Base-by-base conservation (phyloP, 1,140 invertebrate species). In the Musca domestica region DNA sequence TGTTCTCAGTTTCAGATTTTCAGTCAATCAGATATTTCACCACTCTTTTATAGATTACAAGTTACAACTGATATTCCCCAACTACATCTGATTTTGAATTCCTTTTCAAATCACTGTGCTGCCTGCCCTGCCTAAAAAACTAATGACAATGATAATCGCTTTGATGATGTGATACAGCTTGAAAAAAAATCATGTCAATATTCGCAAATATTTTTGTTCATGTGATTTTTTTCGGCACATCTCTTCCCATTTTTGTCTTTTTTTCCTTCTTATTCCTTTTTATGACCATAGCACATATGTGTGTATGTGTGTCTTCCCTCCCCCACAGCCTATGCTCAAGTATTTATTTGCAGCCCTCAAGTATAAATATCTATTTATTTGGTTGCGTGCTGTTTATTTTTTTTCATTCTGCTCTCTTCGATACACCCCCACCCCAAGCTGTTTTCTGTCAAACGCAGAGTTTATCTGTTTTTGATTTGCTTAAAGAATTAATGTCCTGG, bases 391-490 rank as follows among this genome's bases (percentile, higher is more conserved):
- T 9, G 34, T 41, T 41, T 41, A n/a, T 51, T 58, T 58, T 58
- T 58, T 30, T 9, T 61, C 56, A 12, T 41, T 41, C 27, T 41
- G 2, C 12, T 12, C 6, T 41, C 10, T 41, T 30, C 27, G 9
- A 30, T 4, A 30, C 27, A 41, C 56, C 30, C 56, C 27, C 56
- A 34, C 30, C 4, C 34, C 34, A 41, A 74, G 73, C 2, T 61
- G 56, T 61, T 61, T 73, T 73, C 72, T 77, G 76, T 77, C 76
- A 76, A 77, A 77, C 76, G 74, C 76, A 77, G 20, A 77, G 74
- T 77, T 76, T 73, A 76, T 77, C 76, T 77, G 76, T 77, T 77
- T 77, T 77, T 77, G 76, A 77, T 77, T 77, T 77, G 74, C 72
- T 73, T 71, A 77, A 76, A 74, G 56, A 61, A 61, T 61, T 61